Base-by-base conservation (phyloP, 2,113 vertebrate genomes). In the Sigmodon hispidus region DNA sequence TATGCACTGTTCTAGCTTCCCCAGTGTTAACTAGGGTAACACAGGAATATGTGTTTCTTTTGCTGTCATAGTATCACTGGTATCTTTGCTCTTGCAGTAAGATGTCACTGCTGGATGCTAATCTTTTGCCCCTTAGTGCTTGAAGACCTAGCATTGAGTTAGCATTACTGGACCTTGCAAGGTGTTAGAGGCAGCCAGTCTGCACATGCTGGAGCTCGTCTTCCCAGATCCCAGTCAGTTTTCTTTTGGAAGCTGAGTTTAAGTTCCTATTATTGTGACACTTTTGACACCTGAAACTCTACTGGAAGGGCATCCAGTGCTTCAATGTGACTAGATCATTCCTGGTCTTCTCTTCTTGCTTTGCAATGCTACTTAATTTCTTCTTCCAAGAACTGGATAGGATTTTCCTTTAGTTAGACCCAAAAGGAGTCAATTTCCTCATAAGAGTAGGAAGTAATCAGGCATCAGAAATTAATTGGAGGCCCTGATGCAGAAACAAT, bases 381-480 rank as follows among this genome's bases (percentile, higher is more conserved):
- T 84, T 88, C 31, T 31, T 93, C 22, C 52, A 48, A 67, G 75
- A 61, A 5, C 2, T 76, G 10, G 0, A 52, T 7, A 72, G 3
- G 6, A 10, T 10, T 76, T 86, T 94, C 76, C 48, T 80, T 92
- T 16, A 48, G 48, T 65, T 80, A 83, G 91, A 93, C 70, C 57
- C 15, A 34, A 88, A 40, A 91, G 8, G 67, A 57, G 6, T 63
- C 43, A 40, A 61, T 86, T 92, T 88, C 81, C 31, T 22, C 31
- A 50, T 40, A 90, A 17, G 4, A 40, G 24, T 59, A 94, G 9
- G 31, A 92, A 91, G 55, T 2, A 77, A 1, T 87, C 65, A 75
- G 34, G 63, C 29, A 63, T 75, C 59, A 79, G 55, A 87, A 94
- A 70, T 94, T 92, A n/a, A 81, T 7, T 75, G 31, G 36, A 67